A percentile compares a stretch with the other conserved stretches of the same genome.
Evolutionary conservation across 2,888 invertebrate species (phyloP).

Genomic region (Aleiodes testaceus): DNA sequence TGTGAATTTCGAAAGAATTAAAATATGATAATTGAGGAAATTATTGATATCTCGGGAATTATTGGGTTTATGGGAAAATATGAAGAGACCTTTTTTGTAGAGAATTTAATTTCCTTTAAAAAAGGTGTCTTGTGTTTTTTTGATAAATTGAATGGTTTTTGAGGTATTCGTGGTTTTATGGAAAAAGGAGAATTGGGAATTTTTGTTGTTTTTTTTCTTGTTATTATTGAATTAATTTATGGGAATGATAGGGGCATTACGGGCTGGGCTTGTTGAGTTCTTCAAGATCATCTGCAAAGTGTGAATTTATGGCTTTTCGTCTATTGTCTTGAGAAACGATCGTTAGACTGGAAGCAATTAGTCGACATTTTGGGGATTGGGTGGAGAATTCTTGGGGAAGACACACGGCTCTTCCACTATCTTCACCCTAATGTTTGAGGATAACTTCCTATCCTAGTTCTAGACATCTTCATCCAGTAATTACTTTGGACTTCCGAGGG

Average conservation of each 20-base stretch:
- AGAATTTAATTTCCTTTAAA: too few relatives aligned
- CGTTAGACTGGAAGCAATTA: constrained; percentile 53
- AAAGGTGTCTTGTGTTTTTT: too few relatives aligned
- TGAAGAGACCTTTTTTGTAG: too few relatives aligned
- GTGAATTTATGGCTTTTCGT: constrained; percentile 16
- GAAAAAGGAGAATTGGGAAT: too few relatives aligned
- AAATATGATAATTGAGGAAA: too few relatives aligned
- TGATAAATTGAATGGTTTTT: too few relatives aligned
- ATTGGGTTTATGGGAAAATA: too few relatives aligned
- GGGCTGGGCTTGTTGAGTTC: neutral
- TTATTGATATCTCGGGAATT: too few relatives aligned
- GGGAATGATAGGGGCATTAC: neutral
- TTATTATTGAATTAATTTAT: neutral
- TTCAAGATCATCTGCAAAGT: neutral
- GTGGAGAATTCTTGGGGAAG: constrained; percentile 43
- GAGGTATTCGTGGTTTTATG: too few relatives aligned
- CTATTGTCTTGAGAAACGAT: constrained; percentile 49
- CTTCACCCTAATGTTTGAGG: constrained; percentile 22
- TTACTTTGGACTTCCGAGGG: constrained; percentile 50
- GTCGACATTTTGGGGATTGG: constrained; percentile 40
- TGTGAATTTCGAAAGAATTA: too few relatives aligned
- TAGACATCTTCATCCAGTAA: constrained; percentile 54
- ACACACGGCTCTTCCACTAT: constrained; percentile 40
- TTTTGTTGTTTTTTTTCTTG: too few relatives aligned
- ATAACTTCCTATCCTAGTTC: constrained; percentile 35